phyloP scores from a whole-genome alignment of 2,797 vertebrate genomes.

The Holocentrus rufus region DNA sequence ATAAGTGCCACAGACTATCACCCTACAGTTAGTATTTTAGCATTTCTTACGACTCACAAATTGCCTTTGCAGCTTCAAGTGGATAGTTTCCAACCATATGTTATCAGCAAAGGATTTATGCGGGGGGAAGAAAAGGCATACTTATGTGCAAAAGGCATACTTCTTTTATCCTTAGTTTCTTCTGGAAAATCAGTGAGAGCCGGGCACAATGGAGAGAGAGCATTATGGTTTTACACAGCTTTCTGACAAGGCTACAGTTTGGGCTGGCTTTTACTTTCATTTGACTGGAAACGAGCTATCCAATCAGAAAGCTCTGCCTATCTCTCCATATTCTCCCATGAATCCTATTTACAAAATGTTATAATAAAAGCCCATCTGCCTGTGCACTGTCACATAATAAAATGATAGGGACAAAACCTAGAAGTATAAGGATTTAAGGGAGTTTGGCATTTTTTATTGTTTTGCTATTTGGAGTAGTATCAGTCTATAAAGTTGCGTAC shows the following conservation, averaged over 20 bases:
- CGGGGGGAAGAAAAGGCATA: background rate
- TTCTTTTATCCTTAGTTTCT: constrained; percentile 13
- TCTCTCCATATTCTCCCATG: constrained; percentile 6
- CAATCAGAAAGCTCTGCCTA: background rate
- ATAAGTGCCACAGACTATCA: background rate
- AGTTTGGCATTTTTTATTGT: too few relatives aligned
- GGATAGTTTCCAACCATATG: constrained; percentile 3
- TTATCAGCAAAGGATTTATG: background rate
- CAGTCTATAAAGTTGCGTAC: too few relatives aligned
- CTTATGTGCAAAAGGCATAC: background rate
- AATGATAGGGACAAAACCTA: too few relatives aligned
- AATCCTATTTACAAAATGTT: background rate
- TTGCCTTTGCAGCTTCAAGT: constrained; percentile 6
- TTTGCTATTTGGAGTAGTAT: too few relatives aligned
- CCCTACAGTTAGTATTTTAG: constrained; percentile 6
- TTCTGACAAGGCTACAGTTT: constrained; percentile 21
- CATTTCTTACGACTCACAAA: constrained; percentile 17
- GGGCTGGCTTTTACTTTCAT: constrained; percentile 9
- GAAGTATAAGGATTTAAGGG: too few relatives aligned
- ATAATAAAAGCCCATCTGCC: background rate
- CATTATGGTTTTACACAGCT: constrained; percentile 1
- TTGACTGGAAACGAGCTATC: constrained; percentile 19
- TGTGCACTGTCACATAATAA: too few relatives aligned
- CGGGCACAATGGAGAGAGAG: constrained; percentile 10
- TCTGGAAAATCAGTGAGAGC: constrained; percentile 19